phyloP scores from a whole-genome alignment of 2,113 vertebrate genomes.

The Madoqua kirkii region DNA sequence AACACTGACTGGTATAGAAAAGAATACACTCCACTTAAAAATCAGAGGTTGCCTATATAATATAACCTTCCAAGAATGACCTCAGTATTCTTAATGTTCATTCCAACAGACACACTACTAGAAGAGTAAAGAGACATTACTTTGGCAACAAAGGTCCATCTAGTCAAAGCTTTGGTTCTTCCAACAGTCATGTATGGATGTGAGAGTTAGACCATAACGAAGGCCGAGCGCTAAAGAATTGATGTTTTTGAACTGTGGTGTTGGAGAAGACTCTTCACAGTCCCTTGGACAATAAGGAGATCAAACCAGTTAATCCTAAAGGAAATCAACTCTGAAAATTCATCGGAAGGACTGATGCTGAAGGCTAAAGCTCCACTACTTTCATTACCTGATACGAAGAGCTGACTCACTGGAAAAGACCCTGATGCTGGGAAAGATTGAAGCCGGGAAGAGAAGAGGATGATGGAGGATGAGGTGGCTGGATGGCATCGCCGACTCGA shows the following conservation, averaged over 20 bases:
- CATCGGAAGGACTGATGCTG: background rate
- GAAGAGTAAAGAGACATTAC: background rate
- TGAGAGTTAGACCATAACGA: background rate
- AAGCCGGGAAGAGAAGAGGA: background rate
- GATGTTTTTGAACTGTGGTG: background rate
- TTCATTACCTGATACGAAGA: background rate
- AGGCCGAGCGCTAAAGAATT: fast-evolving
- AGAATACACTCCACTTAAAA: background rate
- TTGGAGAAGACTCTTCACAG: background rate
- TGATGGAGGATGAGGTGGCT: background rate
- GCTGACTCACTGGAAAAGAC: background rate
- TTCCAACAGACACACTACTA: background rate
- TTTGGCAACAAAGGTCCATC: background rate
- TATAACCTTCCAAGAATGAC: background rate
- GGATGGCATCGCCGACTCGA: background rate
- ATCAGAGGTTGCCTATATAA: background rate
- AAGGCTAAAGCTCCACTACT: background rate
- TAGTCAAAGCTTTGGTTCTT: background rate
- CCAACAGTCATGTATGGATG: background rate
- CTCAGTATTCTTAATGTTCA: background rate
- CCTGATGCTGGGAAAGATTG: background rate
- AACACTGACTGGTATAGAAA: background rate
- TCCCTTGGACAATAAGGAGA: background rate
- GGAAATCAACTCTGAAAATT: background rate
- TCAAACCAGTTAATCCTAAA: background rate